Base-by-base conservation (phyloP, 2,888 invertebrate genomes). In the Parascotia fuliginaria region DNA sequence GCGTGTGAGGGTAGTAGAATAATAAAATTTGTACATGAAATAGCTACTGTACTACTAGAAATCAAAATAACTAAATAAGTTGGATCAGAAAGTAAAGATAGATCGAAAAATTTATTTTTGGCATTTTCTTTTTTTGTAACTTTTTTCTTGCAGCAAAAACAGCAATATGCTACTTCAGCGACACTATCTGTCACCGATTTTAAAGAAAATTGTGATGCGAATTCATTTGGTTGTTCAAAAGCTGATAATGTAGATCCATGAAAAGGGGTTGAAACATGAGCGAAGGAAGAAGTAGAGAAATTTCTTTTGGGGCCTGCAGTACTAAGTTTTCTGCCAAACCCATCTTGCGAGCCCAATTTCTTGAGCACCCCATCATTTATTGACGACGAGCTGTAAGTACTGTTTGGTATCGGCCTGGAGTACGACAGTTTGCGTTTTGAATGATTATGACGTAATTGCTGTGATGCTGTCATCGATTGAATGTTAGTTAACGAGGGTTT, bases 1-100 rank as follows among this genome's bases (percentile, higher is more conserved):
- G 97, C 97, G 72, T 96, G 96, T 0, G 95, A 94, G 1, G 97
- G 97, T 60, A 97, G 85, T 1, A 97, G 77, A 29, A 97, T 97
- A n/a, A 97, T 95, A 67, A 97, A 97, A 79, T 97, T 97, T 0
- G 97, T 97, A 64, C 97, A 97, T 22, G 97, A 96, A 50, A 97
- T 96, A 2, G 97, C 97, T 36, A 96, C 97, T 0, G 97, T 96
- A 36, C 96, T 96, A 70, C 96, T 96, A 0, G 97, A 97, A 51
- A 97, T 93, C 5, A 97, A 80, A 42, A 97, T 96, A 0, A 97
- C 94, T 42, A 97, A 89, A 71, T 97, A 97, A 13, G 96, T 92
- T 0, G 97, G 96, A 76, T 97, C 96, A 52, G 87, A 93, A 0
- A 97, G 79, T 0, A 97, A 84, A 0, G 93, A 93, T 1, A 96